Conservation (phyloP, 2,113 vertebrate genomes). For the Genyomyrus donnyi region DNA sequence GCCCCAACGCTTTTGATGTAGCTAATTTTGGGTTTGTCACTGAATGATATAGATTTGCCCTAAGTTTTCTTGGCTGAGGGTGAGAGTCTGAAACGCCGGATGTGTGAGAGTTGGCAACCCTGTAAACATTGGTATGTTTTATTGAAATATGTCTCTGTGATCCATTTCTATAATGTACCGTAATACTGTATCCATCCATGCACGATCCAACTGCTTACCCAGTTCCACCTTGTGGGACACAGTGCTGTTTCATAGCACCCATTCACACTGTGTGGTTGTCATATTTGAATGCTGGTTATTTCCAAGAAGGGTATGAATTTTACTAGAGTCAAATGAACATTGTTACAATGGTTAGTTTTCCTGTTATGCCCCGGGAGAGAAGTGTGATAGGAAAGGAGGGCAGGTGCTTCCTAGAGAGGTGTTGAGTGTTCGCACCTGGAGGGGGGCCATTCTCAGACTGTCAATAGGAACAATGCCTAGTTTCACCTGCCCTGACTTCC, state of each 20-base stretch:
- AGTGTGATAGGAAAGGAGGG: neutral
- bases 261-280: neutral
- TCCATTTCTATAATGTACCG: neutral
- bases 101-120: neutral
- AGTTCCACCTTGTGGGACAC: neutral
- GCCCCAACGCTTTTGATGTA: neutral
- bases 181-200: neutral
- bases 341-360: neutral
- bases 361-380: neutral
- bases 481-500: neutral
- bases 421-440: neutral
- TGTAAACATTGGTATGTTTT: neutral
- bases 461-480: neutral
- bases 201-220: neutral
- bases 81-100: neutral
- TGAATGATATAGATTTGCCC: neutral
- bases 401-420: conserved; percentile 1
- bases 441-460: neutral
- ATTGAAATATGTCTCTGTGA: neutral
- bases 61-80: neutral
- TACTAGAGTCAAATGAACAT: neutral
- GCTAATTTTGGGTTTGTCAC: neutral
- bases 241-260: neutral
- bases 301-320: neutral
- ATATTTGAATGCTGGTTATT: neutral